phyloP scores from a whole-genome alignment of 2,888 invertebrate genomes.

The Yponomeuta malinellus region DNA sequence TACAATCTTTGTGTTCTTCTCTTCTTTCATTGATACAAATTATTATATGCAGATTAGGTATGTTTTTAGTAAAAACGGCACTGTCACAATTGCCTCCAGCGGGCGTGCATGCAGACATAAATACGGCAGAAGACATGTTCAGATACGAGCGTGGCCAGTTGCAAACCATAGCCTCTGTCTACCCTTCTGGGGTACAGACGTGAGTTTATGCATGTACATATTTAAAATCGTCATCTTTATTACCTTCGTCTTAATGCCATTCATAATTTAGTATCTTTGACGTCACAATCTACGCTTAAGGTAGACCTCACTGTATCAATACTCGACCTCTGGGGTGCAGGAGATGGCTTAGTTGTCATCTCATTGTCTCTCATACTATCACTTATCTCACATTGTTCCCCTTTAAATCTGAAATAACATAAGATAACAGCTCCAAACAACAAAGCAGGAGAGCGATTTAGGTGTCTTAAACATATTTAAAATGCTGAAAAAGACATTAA shows the following conservation, averaged over 20 bases:
- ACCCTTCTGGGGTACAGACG: conserved; percentile 3
- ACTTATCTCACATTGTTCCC: neutral
- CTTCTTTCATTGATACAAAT: no score
- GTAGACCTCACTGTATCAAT: conserved; percentile 43
- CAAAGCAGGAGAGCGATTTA: neutral
- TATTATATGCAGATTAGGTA: no score
- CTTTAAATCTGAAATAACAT: neutral
- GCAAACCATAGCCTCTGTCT: no score
- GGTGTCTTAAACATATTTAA: neutral
- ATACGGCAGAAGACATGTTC: neutral
- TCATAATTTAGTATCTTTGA: conserved; percentile 3
- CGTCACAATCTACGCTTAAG: conserved; percentile 29
- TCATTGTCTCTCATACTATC: neutral
- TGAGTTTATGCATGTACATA: neutral
- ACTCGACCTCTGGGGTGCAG: conserved; percentile 33
- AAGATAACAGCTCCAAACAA: neutral
- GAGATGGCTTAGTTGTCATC: neutral
- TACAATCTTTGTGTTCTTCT: no score
- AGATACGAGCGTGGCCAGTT: no score
- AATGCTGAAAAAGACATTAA: no score
- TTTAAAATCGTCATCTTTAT: neutral
- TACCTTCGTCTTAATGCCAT: conserved; percentile 12
- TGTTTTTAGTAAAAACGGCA: no score
- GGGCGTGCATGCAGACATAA: no score
- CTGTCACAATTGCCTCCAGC: no score